Evolutionary conservation across 2,113 vertebrate genomes (phyloP), one percentile per base, ranked within the genome.

Genomic region (Coreoperca whiteheadi): DNA sequence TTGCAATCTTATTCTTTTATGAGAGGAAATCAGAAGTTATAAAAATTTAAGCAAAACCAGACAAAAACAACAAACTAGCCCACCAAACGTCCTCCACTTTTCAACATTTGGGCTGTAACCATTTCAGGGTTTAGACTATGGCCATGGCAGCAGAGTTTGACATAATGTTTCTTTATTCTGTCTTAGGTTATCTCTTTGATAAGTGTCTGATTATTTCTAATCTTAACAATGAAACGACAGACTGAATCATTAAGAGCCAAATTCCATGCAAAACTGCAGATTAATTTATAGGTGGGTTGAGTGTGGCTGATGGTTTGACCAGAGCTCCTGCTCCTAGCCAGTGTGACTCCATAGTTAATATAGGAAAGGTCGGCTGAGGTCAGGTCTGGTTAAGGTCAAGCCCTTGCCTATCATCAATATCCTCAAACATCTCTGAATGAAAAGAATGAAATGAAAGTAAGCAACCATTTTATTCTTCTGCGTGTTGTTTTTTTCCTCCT

Each of bases 381-480:
- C 66, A 30, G n/a, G 43, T 71, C 74, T 60, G 71, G 60, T 73
- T 64, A 50, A 74, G 69, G 73, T 86, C 78, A 83, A 77, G 51
- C 28, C 10, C 70, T 60, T 68, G 30, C 21, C 37, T 23, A 56
- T 81, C 64, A 56, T 32, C 56, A 11, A 63, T 20, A 48, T 60
- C 57, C 64, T 28, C 39, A n/a, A n/a, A 67, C 59, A 70, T 4
- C 70, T 72, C 56, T n/a, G n/a, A n/a, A n/a, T n/a, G n/a, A n/a
- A n/a, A n/a, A n/a, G n/a, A n/a, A n/a, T n/a, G n/a, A n/a, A n/a
- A 48, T 30, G 7, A 51, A 51, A 63, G 8, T 30, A 59, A 69
- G 23, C 2, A 4, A 1, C 23, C 0, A 61, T 61, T 43, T 37
- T 8, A 39, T 1, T 46, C 16, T 2, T 51, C 4, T 34, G 37